Evolutionary conservation across 2,797 vertebrate genomes (phyloP).

Genomic region (Oreonectes daqikongensis): DNA sequence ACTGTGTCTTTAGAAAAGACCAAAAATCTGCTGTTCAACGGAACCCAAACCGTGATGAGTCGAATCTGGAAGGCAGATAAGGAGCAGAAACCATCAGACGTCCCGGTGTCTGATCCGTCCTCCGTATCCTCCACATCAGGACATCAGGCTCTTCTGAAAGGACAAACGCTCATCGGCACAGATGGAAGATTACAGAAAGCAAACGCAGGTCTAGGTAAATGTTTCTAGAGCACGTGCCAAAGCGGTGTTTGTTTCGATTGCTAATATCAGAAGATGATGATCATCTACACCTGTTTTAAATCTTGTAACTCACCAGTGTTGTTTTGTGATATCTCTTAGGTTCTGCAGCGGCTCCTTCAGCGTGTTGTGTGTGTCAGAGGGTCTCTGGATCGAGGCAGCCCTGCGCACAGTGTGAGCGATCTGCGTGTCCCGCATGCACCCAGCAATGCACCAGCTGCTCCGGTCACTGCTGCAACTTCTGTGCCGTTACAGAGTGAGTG

Average conservation of each 20-base stretch:
- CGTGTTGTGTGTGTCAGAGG: conserved; percentile 77
- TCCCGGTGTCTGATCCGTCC: conserved; percentile 11
- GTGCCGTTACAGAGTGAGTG: conserved; percentile 76
- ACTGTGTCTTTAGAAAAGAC: conserved; percentile 71
- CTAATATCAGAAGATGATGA: too few species aligned
- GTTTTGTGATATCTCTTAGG: conserved; percentile 55
- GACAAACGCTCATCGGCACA: conserved; percentile 77
- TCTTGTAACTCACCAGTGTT: neutral
- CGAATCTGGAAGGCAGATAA: conserved; percentile 68
- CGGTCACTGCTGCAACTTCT: conserved; percentile 75
- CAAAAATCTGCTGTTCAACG: conserved; percentile 75
- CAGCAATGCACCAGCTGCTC: conserved; percentile 74
- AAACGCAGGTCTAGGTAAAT: conserved; percentile 63
- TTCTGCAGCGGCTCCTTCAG: conserved; percentile 43
- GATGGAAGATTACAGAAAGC: conserved; percentile 73
- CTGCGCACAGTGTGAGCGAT: conserved; percentile 76
- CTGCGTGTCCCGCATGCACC: conserved; percentile 70
- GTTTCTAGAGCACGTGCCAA: too few species aligned
- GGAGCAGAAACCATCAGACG: conserved; percentile 54
- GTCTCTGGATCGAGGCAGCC: conserved; percentile 58
- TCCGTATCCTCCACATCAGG: conserved; percentile 11
- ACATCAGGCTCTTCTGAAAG: conserved; percentile 69
- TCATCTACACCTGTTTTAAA: too few species aligned
- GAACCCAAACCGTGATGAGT: conserved; percentile 74
- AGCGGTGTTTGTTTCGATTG: too few species aligned